Evolutionary conservation across 1,140 invertebrate genomes (phyloP), one percentile per base, ranked within the genome.

Genomic region (Medauroidea extradentata): DNA sequence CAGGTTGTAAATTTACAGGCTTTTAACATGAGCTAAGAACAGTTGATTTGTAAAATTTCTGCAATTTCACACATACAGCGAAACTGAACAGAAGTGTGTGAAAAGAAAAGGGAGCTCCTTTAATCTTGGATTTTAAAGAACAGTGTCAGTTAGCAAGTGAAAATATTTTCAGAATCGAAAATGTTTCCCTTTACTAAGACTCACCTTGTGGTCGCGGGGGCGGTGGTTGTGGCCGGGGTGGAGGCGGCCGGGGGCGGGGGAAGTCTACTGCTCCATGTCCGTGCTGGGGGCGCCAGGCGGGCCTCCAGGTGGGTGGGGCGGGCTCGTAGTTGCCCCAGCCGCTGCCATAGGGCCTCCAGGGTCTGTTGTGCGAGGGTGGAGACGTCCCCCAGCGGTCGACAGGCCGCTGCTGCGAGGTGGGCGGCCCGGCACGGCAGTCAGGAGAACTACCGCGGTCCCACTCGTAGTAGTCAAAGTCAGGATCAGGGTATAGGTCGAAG

Each of bases 401-500:
- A 4, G 29, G 3, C 24, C 49, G 5, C 38, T 39, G 9, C 38
- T n/a, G 38, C n/a, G 38, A n/a, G 43, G 43, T 9, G 16, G 16
- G 7, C 43, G 43, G 19, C 11, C 49, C 7, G 8, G 38, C 48
- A 13, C 38, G 18, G 27, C 56, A 58, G 16, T 58, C 38, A 2
- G 43, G 41, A 1, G 19, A 14, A 18, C 19, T 34, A n/a, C 42
- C 42, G 7, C 43, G 54, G 72, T 90, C 86, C 18, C 83, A 74
- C 62, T 89, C 85, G 66, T 88, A 91, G 65, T 88, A 90, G 70
- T 91, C 88, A 62, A 85, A 90, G 34, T 86, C 82, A 14, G 82
- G 79, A 71, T 91, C 88, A 14, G 80, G 74, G 9, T 80, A 74
- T 41, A 88, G 83, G 68, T 88, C 85, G 23, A 78, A 67, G 25